Conservation (phyloP, 1,140 invertebrate species). For the Diploscapter pachys region DNA sequence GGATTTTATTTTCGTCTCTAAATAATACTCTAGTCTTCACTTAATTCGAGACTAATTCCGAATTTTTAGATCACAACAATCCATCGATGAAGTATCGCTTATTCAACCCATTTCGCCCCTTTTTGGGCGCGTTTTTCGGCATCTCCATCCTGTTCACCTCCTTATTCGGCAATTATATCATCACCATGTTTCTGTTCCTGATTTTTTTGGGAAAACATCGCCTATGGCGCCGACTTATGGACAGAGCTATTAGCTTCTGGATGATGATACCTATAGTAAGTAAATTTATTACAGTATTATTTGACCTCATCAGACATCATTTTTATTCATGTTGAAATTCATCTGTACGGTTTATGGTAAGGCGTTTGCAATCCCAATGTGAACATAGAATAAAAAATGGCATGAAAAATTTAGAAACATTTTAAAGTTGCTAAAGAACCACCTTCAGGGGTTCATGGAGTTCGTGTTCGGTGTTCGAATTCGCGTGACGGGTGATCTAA, state of each 20-base stretch:
- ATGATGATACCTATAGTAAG: constrained; percentile 41
- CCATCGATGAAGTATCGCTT: no score
- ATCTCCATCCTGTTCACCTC: constrained; percentile 34
- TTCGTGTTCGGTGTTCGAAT: constrained; percentile 71
- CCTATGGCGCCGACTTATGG: constrained; percentile 37
- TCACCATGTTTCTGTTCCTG: constrained; percentile 37
- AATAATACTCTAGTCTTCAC: no score
- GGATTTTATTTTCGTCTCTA: no score
- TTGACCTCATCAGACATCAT: no score
- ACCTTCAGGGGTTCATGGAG: constrained; percentile 65
- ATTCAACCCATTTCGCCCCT: constrained; percentile 28
- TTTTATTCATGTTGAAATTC: neutral
- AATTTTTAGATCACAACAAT: no score
- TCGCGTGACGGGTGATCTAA: constrained; percentile 73
- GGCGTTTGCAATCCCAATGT: neutral
- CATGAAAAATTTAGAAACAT: no score
- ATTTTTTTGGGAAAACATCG: constrained; percentile 29
- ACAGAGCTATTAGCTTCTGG: constrained; percentile 42
- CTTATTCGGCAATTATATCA: constrained; percentile 42
- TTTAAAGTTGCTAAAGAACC: neutral
- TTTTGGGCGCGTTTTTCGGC: constrained; percentile 38
- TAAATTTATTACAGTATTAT: neutral
- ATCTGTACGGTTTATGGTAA: neutral
- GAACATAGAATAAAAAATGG: no score
- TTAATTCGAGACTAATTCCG: no score